Base-by-base conservation (phyloP, 2,888 invertebrate species). In the Chironomus tentans region DNA sequence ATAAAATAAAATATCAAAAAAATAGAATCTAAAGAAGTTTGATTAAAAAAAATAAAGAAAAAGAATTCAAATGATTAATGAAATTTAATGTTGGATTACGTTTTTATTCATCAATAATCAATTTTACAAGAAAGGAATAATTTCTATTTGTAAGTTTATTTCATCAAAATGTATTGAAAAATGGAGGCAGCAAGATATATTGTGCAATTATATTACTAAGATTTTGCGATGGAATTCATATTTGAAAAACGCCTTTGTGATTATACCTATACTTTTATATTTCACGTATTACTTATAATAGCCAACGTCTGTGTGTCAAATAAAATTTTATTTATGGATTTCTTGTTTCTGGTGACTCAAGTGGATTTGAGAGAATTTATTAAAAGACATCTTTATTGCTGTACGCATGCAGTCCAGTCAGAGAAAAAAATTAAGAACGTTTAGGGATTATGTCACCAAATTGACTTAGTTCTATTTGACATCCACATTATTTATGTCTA, bases 61-160 rank as follows among this genome's bases (percentile, higher is more conserved):
- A 21, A 24, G 24, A 56, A 71, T 71, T 71, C 71, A 50, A 71
- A 71, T 71, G 71, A 24, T 56, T 56, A 56, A 56, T 56, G 56
- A 56, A 56, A 56, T 56, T 56, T 56, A 56, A 56, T 56, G 6
- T 7, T 56, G 15, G 56, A 56, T 56, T 56, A 56, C 56, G 56
- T 56, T 56, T 18, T 56, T 56, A 56, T 56, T 56, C 56, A 56
- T 15, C 18, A 56, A 56, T 18, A 56, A 56, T 56, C 56, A 56
- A 56, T 56, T 56, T 56, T 15, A 18, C 56, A 56, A 56, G n/a
- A 56, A 56, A 56, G 56, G 15, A 56, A 56, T 56, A 56, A 56
- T 56, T 18, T 18, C 18, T 56, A 56, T 56, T 56, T 56, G 56
- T 56, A 56, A 56, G 56, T 56, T 56, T 56, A 56, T 56, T 56